phyloP scores from a whole-genome alignment of 2,888 invertebrate genomes.

The Eulithis testata region DNA sequence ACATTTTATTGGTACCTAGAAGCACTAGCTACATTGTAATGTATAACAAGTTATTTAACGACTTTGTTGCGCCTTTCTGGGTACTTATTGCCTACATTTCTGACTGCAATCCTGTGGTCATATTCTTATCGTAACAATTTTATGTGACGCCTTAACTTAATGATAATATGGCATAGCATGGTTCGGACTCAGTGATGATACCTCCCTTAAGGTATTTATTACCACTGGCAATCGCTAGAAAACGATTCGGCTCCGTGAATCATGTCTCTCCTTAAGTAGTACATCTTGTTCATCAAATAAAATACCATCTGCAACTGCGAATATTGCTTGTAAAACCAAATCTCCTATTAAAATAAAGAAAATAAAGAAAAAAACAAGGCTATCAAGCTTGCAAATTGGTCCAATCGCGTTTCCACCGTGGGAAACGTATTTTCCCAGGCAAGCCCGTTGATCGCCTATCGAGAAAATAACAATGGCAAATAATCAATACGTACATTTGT shows the following conservation, averaged over 20 bases:
- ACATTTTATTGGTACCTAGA: background rate
- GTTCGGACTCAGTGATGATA: too few species aligned
- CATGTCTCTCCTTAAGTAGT: too few species aligned
- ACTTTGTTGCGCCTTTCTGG: constrained; percentile 2
- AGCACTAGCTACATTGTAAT: constrained; percentile 8
- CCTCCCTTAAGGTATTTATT: too few species aligned
- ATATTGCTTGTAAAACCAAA: background rate
- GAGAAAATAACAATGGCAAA: constrained; percentile 28
- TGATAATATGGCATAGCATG: too few species aligned
- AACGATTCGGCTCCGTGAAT: too few species aligned
- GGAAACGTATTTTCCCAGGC: constrained; percentile 37
- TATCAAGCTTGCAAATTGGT: constrained; percentile 13
- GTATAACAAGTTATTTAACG: constrained; percentile 11
- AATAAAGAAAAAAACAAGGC: background rate
- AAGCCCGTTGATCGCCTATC: constrained; percentile 25
- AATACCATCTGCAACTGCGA: too few species aligned
- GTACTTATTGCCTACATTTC: constrained; percentile 4
- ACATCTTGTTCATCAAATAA: too few species aligned
- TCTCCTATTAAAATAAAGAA: background rate
- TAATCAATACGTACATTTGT: constrained; percentile 23
- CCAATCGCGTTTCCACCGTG: constrained; percentile 27
- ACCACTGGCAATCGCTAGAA: too few species aligned
- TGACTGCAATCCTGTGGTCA: background rate
- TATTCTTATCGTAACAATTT: background rate
- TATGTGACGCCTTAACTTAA: background rate